Base-by-base conservation (phyloP, 2,113 vertebrate species). In the Alligator mississippiensis region DNA sequence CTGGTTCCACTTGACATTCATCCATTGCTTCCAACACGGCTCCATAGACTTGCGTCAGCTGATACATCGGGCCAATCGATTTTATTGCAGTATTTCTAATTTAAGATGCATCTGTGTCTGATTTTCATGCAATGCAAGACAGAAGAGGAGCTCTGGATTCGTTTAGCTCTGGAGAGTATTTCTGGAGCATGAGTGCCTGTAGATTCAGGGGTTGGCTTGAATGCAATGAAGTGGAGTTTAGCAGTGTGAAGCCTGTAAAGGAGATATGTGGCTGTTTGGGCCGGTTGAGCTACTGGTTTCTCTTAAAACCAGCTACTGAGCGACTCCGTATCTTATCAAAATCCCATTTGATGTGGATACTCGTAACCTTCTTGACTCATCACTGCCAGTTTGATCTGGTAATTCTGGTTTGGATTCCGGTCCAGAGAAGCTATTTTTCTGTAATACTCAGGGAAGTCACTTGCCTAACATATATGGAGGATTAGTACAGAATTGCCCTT, bases 381-480 rank as follows among this genome's bases (percentile, higher is more conserved):
- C 18, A 11, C 18, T 22, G 34, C 38, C 13, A 21, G 21, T 72
- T 72, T 22, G 38, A 72, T 72, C 34, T 22, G 21, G 66, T 55
- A n/a, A 2, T 38, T 82, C 68, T 24, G 2, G 18, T 3, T 4
- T 30, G 58, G 28, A 13, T 55, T 4, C 38, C 28, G 8, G 1
- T 0, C 2, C 17, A 87, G 77, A 38, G 79, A 25, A 64, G 83
- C 74, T 34, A 54, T 22, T 34, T 72, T 13, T 57, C 59, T 81
- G 28, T 4, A 80, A 61, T 11, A 75, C 3, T 83, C 27, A 22
- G 59, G 15, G 57, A 70, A 3, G 70, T 0, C 1, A 58, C 25
- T 64, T 0, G 0, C 18, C 54, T 11, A 21, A 15, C 1, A 2
- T 24, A 30, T 68, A 47, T 47, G 55, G 28, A 88, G 18, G 59